These are phyloP conservation scores for Prionailurus viverrinus DNA, from an alignment of 2,113 vertebrate species.

Conservation along the genomic window DNA sequence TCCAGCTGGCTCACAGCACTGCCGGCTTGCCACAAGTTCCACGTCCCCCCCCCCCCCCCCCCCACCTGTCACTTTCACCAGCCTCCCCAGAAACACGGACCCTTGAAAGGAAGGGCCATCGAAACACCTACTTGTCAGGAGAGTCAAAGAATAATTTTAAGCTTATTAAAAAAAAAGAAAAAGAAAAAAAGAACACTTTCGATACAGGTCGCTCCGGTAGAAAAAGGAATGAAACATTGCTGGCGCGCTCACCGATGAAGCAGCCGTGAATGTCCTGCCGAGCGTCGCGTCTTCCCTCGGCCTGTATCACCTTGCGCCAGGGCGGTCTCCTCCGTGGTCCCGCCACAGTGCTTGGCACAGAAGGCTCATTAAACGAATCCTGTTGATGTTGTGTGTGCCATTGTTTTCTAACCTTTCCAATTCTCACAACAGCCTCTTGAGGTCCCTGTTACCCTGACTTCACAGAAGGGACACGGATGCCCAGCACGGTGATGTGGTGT, in stretches of 20 bases:
- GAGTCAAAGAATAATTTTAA: not conserved
- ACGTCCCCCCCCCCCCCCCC: not conserved
- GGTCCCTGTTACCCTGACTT: not conserved
- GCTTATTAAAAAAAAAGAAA: not conserved
- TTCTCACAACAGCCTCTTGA: not conserved
- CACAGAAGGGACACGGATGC: not conserved
- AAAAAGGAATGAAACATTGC: not conserved
- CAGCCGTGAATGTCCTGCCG: rapidly evolving
- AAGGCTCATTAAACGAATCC: not conserved
- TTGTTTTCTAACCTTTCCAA: not conserved
- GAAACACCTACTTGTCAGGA: not conserved
- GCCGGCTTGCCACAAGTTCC: not conserved
- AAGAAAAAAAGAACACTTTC: not conserved
- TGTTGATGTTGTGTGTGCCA: not conserved
- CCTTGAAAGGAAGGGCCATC: not conserved
- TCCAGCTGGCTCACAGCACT: not conserved
- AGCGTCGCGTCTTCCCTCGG: rapidly evolving
- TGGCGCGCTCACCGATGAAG: not conserved
- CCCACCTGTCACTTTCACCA: not conserved
- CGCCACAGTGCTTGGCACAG: not conserved
- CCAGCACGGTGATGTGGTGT: not conserved
- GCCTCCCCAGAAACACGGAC: not conserved
- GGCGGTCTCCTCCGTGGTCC: not conserved
- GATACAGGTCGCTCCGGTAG: not conserved
- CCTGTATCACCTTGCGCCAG: not conserved